These are phyloP conservation scores for Halictus rubicundus DNA, from an alignment of 1,140 invertebrate species.

Conservation along the genomic window DNA sequence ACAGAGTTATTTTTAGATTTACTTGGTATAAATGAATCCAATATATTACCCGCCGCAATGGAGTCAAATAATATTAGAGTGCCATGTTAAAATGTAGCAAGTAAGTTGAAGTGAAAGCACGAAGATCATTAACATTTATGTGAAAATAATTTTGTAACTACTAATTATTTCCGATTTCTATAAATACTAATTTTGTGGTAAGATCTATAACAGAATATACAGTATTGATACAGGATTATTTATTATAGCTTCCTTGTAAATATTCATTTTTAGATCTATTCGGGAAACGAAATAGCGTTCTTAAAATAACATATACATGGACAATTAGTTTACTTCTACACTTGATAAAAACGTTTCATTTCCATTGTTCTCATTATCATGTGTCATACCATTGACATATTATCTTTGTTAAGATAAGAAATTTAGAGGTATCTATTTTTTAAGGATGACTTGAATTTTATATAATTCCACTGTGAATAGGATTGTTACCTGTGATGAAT, in stretches of 20 bases:
- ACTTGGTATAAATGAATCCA: conserved; percentile 58
- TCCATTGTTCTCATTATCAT: neutral
- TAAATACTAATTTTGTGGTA: conserved; percentile 1
- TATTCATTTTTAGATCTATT: conserved; percentile 13
- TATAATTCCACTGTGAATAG: neutral
- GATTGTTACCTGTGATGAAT: conserved; percentile 28
- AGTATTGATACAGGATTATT: conserved; percentile 30
- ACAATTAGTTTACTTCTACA: neutral
- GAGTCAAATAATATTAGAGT: conserved; percentile 29
- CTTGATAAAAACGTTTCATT: neutral
- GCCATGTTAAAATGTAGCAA: conserved; percentile 45
- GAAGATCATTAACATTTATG: neutral
- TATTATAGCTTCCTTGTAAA: conserved; percentile 1
- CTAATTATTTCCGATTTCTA: conserved; percentile 14
- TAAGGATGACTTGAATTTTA: neutral
- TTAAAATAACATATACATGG: neutral
- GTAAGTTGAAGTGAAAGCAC: conserved; percentile 23
- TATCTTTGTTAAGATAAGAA: neutral
- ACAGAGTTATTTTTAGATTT: conserved; percentile 66
- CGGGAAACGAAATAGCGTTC: neutral
- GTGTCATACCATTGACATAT: neutral
- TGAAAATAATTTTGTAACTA: conserved; percentile 2
- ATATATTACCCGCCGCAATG: conserved; percentile 39
- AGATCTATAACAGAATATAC: conserved; percentile 16
- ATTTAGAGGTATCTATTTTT: neutral